Evolutionary conservation across 2,113 vertebrate species (phyloP), one percentile per base, ranked within the genome.

Genomic region (Melanostigma gelatinosum): DNA sequence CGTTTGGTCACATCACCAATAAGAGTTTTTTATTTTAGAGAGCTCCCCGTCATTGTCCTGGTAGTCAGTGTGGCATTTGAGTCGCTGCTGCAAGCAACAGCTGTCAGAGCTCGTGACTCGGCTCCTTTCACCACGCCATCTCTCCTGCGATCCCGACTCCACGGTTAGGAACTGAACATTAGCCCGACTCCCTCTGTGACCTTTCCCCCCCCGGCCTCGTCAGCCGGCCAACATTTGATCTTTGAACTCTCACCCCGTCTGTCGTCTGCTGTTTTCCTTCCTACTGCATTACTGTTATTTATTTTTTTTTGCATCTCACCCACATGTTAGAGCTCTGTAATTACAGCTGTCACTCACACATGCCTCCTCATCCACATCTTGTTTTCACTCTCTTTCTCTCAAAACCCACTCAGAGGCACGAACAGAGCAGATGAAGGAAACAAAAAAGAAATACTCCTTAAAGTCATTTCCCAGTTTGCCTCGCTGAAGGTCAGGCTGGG

Each of bases 271-370:
- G 80, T 90, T 91, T 89, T 90, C 82, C 71, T 83, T 83, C 75
- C 72, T 52, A 20, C 0, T 46, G 22, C 40, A 3, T 71, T 81
- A 79, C 78, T 22, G 3, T 22, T 22, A 55, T 57, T 4, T 79
- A 79, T 57, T 68, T 79, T 64, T 32, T 62, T 61, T 58, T 8
- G 60, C 42, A 78, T 74, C 77, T 83, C 85, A 75, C 34, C 87
- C 83, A 42, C 85, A 63, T 80, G 79, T 73, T 66, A 18, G 68
- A 66, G 75, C 83, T 75, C 42, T 75, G 85, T 91, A 93, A 93
- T 93, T 91, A 89, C 77, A 83, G 68, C 86, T 84, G 88, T 89
- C 89, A 90, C 80, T 93, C 92, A 91, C 55, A 32, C 77, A 65
- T 42, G 62, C 61, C 8, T 75, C 65, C 66, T 71, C 46, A 61